Evolutionary conservation across 37 sponge, comb jelly and placozoan species (phyloP).

Genomic region (Ianthella basta): DNA sequence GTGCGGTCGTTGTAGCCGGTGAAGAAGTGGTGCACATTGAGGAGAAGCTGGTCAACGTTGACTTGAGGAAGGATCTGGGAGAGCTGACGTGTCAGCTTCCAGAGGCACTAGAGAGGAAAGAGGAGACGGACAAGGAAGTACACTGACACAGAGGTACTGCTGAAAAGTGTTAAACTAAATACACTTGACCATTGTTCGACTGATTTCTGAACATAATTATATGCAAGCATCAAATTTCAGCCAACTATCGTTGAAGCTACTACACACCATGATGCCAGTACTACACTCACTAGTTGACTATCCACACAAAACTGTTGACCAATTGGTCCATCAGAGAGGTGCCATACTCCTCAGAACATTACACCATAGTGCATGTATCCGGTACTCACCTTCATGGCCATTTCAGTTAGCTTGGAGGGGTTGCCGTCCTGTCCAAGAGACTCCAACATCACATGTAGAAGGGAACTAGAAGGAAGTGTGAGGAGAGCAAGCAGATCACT

Average conservation of each 20-base stretch:
- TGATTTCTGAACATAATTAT: conserved; percentile 51
- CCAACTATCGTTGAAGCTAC: too few relatives aligned
- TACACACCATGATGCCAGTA: too few relatives aligned
- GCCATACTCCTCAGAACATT: too few relatives aligned
- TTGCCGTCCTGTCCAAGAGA: conserved; percentile 61
- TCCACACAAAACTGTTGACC: too few relatives aligned
- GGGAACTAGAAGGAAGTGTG: conserved; percentile 39
- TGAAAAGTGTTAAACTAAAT: too few relatives aligned
- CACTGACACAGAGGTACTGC: too few relatives aligned
- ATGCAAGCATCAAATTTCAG: conserved; percentile 26
- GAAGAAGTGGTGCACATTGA: conserved; percentile 70
- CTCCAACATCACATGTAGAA: conserved; percentile 66
- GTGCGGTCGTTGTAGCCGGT: conserved; percentile 34
- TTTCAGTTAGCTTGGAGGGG: conserved; percentile 58
- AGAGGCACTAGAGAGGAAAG: conserved; percentile 62
- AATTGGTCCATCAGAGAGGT: too few relatives aligned
- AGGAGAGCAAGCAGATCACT: too few relatives aligned
- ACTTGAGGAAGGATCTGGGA: conserved; percentile 39
- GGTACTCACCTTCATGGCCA: conserved; percentile 71
- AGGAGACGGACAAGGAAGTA: too few relatives aligned
- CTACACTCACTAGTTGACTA: too few relatives aligned
- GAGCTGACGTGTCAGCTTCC: conserved; percentile 71
- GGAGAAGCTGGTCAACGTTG: conserved; percentile 66
- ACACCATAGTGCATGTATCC: not conserved
- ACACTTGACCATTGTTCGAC: too few relatives aligned